Conservation (phyloP, 2,113 vertebrate species). For the Pseudopodoces humilis region DNA sequence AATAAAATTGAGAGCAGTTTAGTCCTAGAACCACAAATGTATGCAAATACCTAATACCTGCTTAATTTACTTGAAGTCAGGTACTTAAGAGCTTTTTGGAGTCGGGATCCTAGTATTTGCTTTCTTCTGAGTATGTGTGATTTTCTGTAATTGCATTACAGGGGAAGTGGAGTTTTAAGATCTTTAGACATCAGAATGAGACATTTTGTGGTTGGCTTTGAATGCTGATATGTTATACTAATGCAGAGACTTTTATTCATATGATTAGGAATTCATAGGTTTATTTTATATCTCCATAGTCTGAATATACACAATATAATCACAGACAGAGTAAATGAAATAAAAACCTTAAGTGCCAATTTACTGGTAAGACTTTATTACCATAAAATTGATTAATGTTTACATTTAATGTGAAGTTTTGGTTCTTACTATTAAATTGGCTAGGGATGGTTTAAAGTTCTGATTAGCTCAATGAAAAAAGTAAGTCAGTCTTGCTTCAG, state of each 20-base stretch:
- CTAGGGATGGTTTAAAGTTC: conserved; percentile 1
- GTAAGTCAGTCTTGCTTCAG: not conserved
- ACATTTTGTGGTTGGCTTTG: not conserved
- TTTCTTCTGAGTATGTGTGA: not conserved
- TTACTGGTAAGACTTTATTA: conserved; percentile 17
- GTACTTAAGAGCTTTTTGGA: not conserved
- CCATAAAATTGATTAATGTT: conserved; percentile 20
- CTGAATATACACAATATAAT: conserved; percentile 21
- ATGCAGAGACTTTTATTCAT: not conserved
- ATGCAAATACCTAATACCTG: not conserved
- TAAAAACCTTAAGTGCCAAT: not conserved
- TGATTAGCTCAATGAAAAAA: not conserved
- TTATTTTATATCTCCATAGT: not conserved
- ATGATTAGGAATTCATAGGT: conserved; percentile 23
- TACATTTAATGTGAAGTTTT: conserved; percentile 19
- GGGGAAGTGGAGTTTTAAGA: not conserved
- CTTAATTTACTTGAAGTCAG: conserved; percentile 14
- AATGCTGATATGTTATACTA: not conserved
- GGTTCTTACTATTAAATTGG: conserved; percentile 6
- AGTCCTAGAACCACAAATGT: not conserved
- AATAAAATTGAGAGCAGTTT: not conserved
- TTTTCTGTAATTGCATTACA: conserved; percentile 37
- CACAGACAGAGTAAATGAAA: conserved; percentile 5
- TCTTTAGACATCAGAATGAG: not conserved
- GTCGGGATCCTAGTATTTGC: not conserved